These are phyloP conservation scores for Onthophagus sagittarius DNA, from an alignment of 2,888 invertebrate species.

Conservation along the genomic window DNA sequence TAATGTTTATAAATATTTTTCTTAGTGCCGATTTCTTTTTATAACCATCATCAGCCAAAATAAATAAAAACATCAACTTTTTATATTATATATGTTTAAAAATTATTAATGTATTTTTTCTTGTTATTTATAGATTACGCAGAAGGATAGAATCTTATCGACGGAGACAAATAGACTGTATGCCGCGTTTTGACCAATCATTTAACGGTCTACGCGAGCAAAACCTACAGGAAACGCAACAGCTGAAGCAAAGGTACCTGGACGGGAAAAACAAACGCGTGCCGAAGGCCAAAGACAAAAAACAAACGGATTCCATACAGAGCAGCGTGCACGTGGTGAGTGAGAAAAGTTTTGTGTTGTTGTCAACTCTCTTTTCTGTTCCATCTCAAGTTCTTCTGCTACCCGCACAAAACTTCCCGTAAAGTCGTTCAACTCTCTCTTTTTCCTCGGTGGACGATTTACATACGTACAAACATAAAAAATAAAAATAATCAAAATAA, in stretches of 20 bases:
- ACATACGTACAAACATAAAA: not conserved
- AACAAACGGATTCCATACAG: conserved; percentile 56
- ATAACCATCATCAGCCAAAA: too few species aligned
- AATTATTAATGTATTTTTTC: not conserved
- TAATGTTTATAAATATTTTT: too few species aligned
- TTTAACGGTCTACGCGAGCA: conserved; percentile 86
- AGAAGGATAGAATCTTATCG: conserved; percentile 86
- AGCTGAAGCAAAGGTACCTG: conserved; percentile 83
- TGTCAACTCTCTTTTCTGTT: too few species aligned
- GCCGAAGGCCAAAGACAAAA: conserved; percentile 79
- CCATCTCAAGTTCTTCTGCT: too few species aligned
- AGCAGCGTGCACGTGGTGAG: conserved; percentile 76
- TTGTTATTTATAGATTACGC: conserved; percentile 51
- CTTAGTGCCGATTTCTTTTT: too few species aligned
- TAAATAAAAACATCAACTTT: too few species aligned
- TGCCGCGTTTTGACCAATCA: conserved; percentile 83
- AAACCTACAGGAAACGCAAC: conserved; percentile 83
- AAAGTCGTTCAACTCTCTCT: not conserved
- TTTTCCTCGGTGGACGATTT: not conserved
- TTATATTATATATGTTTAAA: not conserved
- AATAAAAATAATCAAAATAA: not conserved
- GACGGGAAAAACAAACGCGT: conserved; percentile 79
- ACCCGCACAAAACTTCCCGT: not conserved
- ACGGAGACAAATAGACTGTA: conserved; percentile 78
- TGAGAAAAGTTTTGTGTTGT: conserved; percentile 26